These are phyloP conservation scores for Antennarius striatus DNA, from an alignment of 2,113 vertebrate species.

Conservation along the genomic window DNA sequence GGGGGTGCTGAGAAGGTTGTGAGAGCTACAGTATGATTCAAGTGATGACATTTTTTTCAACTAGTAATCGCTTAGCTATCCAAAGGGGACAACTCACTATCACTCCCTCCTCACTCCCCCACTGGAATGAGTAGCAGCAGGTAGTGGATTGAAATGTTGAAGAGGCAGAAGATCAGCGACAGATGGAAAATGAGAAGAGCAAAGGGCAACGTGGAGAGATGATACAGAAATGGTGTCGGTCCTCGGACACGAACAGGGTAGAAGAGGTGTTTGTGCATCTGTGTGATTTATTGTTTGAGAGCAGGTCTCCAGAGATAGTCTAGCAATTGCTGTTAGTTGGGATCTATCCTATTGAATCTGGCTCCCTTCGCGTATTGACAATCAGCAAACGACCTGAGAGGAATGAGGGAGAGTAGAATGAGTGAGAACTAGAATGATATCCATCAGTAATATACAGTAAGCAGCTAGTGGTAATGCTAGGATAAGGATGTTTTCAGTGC, in stretches of 20 bases:
- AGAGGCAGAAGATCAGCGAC: slow-evolving; percentile 70
- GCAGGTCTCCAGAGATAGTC: slow-evolving; percentile 24
- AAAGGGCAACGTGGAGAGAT: slow-evolving; percentile 64
- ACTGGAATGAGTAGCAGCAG: slow-evolving; percentile 56
- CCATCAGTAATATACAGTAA: slow-evolving; percentile 49
- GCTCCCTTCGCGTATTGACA: slow-evolving; percentile 34
- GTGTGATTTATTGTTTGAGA: slow-evolving; percentile 25
- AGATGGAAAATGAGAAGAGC: slow-evolving; percentile 70
- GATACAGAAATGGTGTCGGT: slow-evolving; percentile 39
- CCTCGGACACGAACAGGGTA: slow-evolving; percentile 1
- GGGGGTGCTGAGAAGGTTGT: slow-evolving; percentile 53
- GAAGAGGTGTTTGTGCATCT: slow-evolving; percentile 6
- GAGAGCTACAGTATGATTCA: slow-evolving; percentile 65
- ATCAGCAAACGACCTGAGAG: slow-evolving; percentile 8
- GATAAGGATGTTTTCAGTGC: slow-evolving; percentile 15
- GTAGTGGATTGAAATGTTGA: slow-evolving; percentile 73
- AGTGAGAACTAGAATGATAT: slow-evolving; percentile 47
- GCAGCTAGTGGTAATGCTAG: slow-evolving; percentile 28
- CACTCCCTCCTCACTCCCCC: slow-evolving; percentile 39
- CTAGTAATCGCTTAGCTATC: slow-evolving; percentile 73
- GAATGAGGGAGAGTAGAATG: slow-evolving; percentile 18
- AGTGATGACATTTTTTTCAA: slow-evolving; percentile 74
- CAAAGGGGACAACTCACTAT: slow-evolving; percentile 69
- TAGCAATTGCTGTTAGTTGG: slow-evolving; percentile 28
- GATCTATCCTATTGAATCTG: slow-evolving; percentile 41